These are phyloP conservation scores for Archocentrus centrarchus DNA, from an alignment of 2,113 vertebrate species.

Conservation along the genomic window DNA sequence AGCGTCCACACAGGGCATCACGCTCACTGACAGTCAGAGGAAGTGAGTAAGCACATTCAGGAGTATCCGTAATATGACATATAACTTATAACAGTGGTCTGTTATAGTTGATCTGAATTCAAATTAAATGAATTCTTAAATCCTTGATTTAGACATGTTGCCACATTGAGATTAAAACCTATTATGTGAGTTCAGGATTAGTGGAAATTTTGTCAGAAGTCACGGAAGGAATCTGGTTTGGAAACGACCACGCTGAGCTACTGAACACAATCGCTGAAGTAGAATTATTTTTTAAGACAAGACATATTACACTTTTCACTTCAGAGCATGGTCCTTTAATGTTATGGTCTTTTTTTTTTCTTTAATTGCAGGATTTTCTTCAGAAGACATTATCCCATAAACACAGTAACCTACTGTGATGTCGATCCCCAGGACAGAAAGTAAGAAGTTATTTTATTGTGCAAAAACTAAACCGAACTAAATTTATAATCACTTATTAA, in stretches of 20 bases:
- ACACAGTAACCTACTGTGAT: constrained; percentile 93
- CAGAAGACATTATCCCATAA: constrained; percentile 94
- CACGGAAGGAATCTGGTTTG: no score
- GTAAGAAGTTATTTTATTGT: constrained; percentile 76
- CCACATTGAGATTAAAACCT: no score
- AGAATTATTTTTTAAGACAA: neutral
- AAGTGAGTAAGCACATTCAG: constrained; percentile 85
- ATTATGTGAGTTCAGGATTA: no score
- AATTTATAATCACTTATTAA: neutral
- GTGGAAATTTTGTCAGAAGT: no score
- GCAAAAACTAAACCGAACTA: neutral
- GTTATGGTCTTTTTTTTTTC: neutral
- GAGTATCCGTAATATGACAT: neutral
- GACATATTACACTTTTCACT: neutral
- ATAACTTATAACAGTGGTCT: neutral
- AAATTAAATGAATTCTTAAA: no score
- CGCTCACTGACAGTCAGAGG: constrained; percentile 96
- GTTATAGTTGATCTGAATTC: neutral
- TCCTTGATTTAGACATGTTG: no score
- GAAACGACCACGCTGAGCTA: neutral
- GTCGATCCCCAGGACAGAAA: constrained; percentile 94
- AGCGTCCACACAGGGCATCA: constrained; percentile 95
- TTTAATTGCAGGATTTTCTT: constrained; percentile 89
- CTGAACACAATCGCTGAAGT: neutral
- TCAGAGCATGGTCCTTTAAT: neutral